phyloP scores from a whole-genome alignment of 2,797 vertebrate genomes.

The Malurus splendens region DNA sequence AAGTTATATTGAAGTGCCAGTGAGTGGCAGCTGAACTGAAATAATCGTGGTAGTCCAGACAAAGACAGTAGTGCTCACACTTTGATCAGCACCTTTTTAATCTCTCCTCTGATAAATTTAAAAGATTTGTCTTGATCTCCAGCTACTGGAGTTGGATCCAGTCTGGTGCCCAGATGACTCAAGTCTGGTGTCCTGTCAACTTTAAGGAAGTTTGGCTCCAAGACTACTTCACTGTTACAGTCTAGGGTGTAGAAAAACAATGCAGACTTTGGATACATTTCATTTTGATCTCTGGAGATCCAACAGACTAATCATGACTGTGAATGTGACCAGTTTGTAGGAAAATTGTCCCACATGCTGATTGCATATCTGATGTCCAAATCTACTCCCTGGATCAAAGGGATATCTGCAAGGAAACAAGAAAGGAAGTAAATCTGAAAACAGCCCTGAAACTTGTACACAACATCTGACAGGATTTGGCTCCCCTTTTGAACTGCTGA shows the following conservation, averaged over 20 bases:
- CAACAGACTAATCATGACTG: constrained; percentile 10
- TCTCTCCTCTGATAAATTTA: neutral
- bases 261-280: neutral
- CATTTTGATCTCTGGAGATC: constrained; percentile 47
- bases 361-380: constrained; percentile 16
- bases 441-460: constrained; percentile 58
- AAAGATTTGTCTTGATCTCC: neutral
- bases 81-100: constrained; percentile 43
- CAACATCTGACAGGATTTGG: constrained; percentile 62
- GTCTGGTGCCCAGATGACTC: constrained; percentile 56
- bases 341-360: constrained; percentile 37
- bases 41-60: neutral
- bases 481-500: constrained; percentile 59
- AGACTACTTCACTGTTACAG: neutral
- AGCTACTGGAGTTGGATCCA: constrained; percentile 10
- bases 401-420: constrained; percentile 63
- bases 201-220: constrained; percentile 41
- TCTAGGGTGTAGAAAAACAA: neutral
- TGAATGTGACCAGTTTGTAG: constrained; percentile 27
- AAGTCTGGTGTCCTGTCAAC: constrained; percentile 22
- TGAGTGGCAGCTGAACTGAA: neutral
- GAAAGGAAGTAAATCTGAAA: constrained; percentile 67
- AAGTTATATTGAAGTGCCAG: neutral
- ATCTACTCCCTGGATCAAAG: constrained; percentile 53
- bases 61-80: neutral